phyloP scores from a whole-genome alignment of 2,888 invertebrate genomes.

The Sympetrum striolatum region DNA sequence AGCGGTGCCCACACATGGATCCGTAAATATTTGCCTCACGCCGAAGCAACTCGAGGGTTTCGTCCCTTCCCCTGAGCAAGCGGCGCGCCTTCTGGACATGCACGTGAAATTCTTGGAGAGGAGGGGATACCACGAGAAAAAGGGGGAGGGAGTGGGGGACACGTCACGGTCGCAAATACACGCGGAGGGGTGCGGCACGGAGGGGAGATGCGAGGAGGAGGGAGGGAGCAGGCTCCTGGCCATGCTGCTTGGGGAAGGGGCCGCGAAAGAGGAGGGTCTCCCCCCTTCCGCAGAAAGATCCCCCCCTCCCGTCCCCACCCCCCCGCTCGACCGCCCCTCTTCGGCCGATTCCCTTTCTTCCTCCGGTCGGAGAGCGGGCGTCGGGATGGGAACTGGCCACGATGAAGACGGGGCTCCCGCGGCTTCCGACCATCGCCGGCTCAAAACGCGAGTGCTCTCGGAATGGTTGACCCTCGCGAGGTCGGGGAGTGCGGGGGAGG shows the following conservation, averaged over 20 bases:
- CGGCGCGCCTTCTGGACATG: slow-evolving; percentile 71
- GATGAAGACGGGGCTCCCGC: neutral
- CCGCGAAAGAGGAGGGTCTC: neutral
- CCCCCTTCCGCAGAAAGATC: neutral
- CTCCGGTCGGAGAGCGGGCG: neutral
- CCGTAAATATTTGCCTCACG: slow-evolving; percentile 65
- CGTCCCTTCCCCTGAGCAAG: slow-evolving; percentile 60
- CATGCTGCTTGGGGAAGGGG: slow-evolving; percentile 45
- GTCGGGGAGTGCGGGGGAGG: slow-evolving; percentile 55
- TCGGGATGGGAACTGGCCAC: neutral
- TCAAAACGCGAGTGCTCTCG: slow-evolving; percentile 58
- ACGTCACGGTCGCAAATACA: slow-evolving; percentile 44
- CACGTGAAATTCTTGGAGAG: slow-evolving; percentile 74
- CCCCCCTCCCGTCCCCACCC: neutral
- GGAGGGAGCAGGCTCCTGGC: slow-evolving; percentile 46
- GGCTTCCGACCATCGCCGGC: slow-evolving; percentile 51
- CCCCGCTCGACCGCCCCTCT: neutral
- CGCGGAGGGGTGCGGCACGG: neutral
- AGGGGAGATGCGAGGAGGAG: neutral
- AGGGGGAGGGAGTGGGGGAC: neutral
- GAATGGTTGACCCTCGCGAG: slow-evolving; percentile 64
- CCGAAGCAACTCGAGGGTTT: slow-evolving; percentile 71
- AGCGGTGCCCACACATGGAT: slow-evolving; percentile 68
- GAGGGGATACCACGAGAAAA: slow-evolving; percentile 64
- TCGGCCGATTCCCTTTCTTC: neutral